Percentiles rank a stretch among this genome's conserved stretches.
phyloP scores from a whole-genome alignment of 1,140 invertebrate species.

The Halyomorpha halys region DNA sequence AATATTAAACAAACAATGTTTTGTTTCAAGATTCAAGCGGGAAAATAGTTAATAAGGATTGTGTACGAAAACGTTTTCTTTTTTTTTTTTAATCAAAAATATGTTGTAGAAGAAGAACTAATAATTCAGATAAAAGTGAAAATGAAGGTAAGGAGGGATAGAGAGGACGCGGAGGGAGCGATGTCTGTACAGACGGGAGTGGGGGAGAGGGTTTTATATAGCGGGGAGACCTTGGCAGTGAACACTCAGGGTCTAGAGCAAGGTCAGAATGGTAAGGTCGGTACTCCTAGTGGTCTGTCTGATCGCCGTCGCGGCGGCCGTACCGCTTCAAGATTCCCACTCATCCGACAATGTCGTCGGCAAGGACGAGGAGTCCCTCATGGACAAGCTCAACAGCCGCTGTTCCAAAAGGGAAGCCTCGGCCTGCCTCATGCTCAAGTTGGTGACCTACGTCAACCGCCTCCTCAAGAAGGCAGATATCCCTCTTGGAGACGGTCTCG shows the following conservation, averaged over 20 bases:
- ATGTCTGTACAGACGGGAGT: not conserved
- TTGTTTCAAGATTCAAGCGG: too few species aligned
- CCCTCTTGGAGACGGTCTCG: conserved; percentile 59
- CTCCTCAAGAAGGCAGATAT: conserved; percentile 66
- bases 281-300: not conserved
- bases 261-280: too few species aligned
- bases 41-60: too few species aligned
- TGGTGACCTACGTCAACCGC: conserved; percentile 68
- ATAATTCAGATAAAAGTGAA: not conserved
- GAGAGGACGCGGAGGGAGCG: not conserved
- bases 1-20: too few species aligned
- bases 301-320: not conserved
- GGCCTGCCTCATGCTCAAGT: conserved; percentile 66
- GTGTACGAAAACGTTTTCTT: too few species aligned
- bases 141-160: not conserved
- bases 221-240: conserved; percentile 10
- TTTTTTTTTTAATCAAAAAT: too few species aligned
- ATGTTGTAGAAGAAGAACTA: too few species aligned
- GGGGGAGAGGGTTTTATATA: not conserved
- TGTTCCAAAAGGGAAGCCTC: conserved; percentile 62
- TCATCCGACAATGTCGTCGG: conserved; percentile 18
- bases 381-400: conserved; percentile 61
- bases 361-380: conserved; percentile 51
- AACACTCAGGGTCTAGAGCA: not conserved
- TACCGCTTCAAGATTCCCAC: conserved; percentile 4